Conservation (phyloP, 2,888 invertebrate species). For the Drosophila koepferae region DNA sequence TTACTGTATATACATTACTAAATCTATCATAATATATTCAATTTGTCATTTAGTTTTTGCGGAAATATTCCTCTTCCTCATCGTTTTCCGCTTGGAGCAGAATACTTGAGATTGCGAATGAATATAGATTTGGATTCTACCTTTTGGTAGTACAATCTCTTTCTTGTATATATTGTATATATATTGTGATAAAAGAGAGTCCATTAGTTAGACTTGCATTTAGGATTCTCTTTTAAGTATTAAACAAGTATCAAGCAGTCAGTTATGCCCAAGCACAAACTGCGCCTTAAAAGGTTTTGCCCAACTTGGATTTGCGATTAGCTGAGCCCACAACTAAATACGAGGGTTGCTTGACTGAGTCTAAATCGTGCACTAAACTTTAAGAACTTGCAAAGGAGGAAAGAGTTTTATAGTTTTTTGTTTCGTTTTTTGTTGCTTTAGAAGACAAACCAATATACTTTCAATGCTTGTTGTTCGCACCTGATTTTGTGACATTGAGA, state of each 20-base stretch:
- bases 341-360: conserved; percentile 1
- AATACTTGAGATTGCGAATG: too few species aligned
- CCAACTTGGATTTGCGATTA: conserved; percentile 61
- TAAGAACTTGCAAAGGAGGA: conserved; percentile 55
- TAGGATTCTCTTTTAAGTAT: neutral
- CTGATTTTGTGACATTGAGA: conserved; percentile 69
- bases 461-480: conserved; percentile 17
- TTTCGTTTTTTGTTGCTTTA: too few species aligned
- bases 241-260: neutral
- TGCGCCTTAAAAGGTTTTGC: neutral
- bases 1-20: too few species aligned
- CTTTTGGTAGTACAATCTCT: too few species aligned
- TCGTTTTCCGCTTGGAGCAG: too few species aligned
- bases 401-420: conserved; percentile 25
- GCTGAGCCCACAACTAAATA: conserved; percentile 28
- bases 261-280: too few species aligned
- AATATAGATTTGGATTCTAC: too few species aligned
- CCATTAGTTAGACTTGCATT: neutral
- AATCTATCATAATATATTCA: too few species aligned
- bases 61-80: too few species aligned
- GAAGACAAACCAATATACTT: neutral
- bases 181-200: neutral
- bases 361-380: conserved; percentile 18
- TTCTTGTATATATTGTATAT: too few species aligned
- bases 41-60: too few species aligned